phyloP scores from a whole-genome alignment of 2,797 vertebrate genomes.

The Coluber constrictor region DNA sequence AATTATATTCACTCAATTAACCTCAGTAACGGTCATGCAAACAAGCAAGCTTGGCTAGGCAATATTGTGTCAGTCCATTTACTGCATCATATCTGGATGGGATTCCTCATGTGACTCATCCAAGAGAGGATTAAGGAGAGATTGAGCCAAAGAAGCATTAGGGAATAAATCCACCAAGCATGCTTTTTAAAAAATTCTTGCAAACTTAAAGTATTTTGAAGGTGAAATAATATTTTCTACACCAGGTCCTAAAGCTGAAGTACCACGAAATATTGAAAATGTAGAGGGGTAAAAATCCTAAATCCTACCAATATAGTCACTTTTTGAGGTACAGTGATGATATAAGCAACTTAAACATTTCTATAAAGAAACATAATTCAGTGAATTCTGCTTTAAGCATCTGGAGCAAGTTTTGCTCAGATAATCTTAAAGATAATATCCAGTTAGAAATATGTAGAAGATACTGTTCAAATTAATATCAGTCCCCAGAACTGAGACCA shows the following conservation, averaged over 20 bases:
- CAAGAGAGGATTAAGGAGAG: background rate
- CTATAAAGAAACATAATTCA: background rate
- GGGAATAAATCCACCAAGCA: background rate
- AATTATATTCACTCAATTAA: background rate
- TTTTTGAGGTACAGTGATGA: background rate
- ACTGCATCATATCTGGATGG: background rate
- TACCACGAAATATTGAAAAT: background rate
- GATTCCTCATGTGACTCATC: background rate
- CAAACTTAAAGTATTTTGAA: background rate
- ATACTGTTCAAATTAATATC: background rate
- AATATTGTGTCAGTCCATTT: background rate
- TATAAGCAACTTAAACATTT: background rate
- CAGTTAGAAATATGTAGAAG: background rate
- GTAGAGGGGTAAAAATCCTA: background rate
- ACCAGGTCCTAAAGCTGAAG: background rate
- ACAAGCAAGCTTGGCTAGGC: background rate
- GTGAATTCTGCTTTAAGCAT: background rate
- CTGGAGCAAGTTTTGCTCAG: background rate
- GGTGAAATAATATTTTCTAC: background rate
- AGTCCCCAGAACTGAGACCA: background rate
- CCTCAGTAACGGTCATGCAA: background rate
- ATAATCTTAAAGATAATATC: background rate
- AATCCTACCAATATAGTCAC: background rate
- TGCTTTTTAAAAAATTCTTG: background rate
- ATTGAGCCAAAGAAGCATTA: background rate